Evolutionary conservation across 2,888 invertebrate species (phyloP).

Genomic region (Drosophila hamatofila): DNA sequence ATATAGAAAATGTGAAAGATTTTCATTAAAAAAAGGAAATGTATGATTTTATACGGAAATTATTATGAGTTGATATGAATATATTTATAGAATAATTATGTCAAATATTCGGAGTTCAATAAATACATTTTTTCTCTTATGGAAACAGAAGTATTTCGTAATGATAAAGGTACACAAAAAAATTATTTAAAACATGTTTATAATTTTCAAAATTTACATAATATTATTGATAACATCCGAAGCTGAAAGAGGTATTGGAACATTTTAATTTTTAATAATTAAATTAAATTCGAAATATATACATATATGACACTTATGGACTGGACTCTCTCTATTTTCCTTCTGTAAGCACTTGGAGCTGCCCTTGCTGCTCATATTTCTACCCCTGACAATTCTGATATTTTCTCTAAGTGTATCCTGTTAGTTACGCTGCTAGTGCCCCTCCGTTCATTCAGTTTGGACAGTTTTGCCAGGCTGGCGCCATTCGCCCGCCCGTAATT

Average conservation of each 20-base stretch:
- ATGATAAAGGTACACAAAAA: too few relatives aligned
- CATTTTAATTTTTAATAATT: too few relatives aligned
- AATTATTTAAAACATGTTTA: too few relatives aligned
- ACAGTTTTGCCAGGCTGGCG: constrained; percentile 59
- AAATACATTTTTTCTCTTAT: background rate
- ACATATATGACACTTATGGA: too few relatives aligned
- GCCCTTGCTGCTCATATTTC: background rate
- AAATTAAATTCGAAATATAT: too few relatives aligned
- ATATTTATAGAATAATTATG: background rate
- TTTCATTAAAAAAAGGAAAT: background rate
- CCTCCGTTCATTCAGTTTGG: constrained; percentile 43
- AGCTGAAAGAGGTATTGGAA: too few relatives aligned
- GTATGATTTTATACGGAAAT: background rate
- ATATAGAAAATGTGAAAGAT: too few relatives aligned
- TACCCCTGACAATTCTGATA: background rate
- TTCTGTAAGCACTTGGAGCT: too few relatives aligned
- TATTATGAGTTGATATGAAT: background rate
- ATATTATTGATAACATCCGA: too few relatives aligned
- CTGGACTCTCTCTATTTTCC: too few relatives aligned
- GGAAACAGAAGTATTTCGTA: too few relatives aligned
- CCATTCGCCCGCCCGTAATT: constrained; percentile 60
- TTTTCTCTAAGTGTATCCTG: constrained; percentile 20
- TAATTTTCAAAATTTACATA: too few relatives aligned
- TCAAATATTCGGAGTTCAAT: background rate
- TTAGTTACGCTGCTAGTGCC: constrained; percentile 7